These are phyloP conservation scores for Pogonomyrmex barbatus DNA, from an alignment of 1,140 invertebrate species.

Conservation along the genomic window DNA sequence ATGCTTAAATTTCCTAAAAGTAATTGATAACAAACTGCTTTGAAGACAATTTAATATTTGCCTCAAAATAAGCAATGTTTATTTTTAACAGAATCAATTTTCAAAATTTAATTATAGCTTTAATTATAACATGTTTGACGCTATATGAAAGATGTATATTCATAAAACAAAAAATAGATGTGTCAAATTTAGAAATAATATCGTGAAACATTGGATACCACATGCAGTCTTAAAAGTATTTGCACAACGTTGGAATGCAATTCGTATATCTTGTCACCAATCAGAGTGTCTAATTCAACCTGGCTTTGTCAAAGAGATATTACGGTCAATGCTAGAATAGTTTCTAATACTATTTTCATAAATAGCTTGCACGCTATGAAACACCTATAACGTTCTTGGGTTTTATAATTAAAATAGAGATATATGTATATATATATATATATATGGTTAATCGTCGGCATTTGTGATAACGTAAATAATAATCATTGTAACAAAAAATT, in stretches of 20 bases:
- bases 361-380: constrained; percentile 82
- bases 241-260: constrained; percentile 80
- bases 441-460: constrained; percentile 19
- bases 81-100: constrained; percentile 1
- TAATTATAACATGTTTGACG: neutral
- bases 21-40: neutral
- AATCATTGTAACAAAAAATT: constrained; percentile 19
- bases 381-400: constrained; percentile 79
- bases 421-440: neutral
- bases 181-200: constrained; percentile 23
- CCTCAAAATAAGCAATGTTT: constrained; percentile 9
- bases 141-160: neutral
- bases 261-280: constrained; percentile 81
- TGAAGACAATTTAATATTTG: neutral
- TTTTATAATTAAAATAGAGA: constrained; percentile 78
- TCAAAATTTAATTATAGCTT: neutral
- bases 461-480: constrained; percentile 34
- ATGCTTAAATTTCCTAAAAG: neutral
- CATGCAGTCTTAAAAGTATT: constrained; percentile 78
- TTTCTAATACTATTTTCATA: constrained; percentile 77
- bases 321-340: constrained; percentile 73
- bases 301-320: constrained; percentile 74
- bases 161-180: constrained; percentile 11
- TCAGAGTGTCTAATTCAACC: constrained; percentile 75
- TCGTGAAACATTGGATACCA: constrained; percentile 51